A percentile compares a stretch with the other conserved stretches of the same genome.
Conservation (phyloP, 2,113 vertebrate genomes). For the Chaetodon auriga region DNA sequence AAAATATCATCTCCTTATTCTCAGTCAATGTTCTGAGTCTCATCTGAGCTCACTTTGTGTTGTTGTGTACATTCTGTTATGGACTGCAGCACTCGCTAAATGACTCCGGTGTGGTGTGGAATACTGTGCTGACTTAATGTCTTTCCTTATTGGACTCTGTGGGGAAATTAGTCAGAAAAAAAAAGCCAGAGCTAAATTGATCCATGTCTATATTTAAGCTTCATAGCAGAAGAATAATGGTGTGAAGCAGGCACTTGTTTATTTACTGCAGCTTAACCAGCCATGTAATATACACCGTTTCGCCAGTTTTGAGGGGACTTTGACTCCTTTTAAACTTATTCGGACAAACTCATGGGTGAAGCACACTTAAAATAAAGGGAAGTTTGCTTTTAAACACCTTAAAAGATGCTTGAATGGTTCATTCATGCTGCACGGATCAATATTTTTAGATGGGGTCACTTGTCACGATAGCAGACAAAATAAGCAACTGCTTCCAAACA, state of each 20-base stretch:
- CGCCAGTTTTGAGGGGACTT: not conserved
- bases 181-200: conserved; percentile 50
- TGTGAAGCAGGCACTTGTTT: conserved; percentile 49
- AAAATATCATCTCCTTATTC: conserved; percentile 16
- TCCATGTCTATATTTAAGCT: conserved; percentile 62
- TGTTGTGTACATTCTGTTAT: conserved; percentile 28
- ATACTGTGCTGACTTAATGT: conserved; percentile 48
- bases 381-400: not conserved
- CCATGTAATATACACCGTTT: conserved; percentile 42
- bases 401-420: too few relatives aligned
- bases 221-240: conserved; percentile 49
- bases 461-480: too few relatives aligned
- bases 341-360: conserved; percentile 13
- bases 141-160: conserved; percentile 54
- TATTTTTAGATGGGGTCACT: not conserved
- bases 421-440: not conserved
- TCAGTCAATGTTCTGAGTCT: conserved; percentile 1
- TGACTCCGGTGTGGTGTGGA: conserved; percentile 23
- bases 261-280: conserved; percentile 57
- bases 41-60: not conserved
- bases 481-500: too few relatives aligned
- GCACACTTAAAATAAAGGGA: not conserved
- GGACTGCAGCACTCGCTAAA: conserved; percentile 45
- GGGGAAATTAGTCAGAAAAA: conserved; percentile 54
- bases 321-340: conserved; percentile 8